phyloP scores from a whole-genome alignment of 2,888 invertebrate species.

The Rotaria magnacalcarata region DNA sequence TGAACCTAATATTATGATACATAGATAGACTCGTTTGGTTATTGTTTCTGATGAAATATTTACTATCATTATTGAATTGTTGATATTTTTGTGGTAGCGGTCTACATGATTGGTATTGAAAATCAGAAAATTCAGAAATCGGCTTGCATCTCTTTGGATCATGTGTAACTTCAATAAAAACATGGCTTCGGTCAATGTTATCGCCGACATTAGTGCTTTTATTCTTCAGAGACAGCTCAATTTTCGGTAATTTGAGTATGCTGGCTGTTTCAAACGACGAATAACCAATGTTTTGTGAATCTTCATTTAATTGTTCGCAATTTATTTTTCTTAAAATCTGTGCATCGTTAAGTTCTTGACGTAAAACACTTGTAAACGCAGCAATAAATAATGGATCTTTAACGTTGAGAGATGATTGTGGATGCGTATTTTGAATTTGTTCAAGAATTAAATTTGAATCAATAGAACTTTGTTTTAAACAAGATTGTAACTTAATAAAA shows the following conservation, averaged over 20 bases:
- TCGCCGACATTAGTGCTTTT: neutral
- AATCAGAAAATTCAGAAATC: neutral
- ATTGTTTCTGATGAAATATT: neutral
- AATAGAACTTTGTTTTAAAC: neutral
- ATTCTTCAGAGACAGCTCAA: no score
- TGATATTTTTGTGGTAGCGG: neutral
- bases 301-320: neutral
- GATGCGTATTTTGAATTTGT: neutral
- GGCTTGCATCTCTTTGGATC: neutral
- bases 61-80: neutral
- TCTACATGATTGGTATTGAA: neutral
- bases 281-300: neutral
- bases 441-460: neutral
- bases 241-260: neutral
- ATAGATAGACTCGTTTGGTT: no score
- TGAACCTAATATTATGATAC: no score
- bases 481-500: neutral
- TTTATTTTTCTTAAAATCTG: neutral
- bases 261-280: neutral
- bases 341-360: conserved; percentile 28
- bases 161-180: neutral
- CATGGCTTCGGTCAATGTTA: neutral
- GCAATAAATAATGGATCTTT: conserved; percentile 7
- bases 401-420: neutral
- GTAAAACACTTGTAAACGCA: neutral